Base-by-base conservation (phyloP, 2,797 vertebrate species). In the Falco novaeseelandiae region DNA sequence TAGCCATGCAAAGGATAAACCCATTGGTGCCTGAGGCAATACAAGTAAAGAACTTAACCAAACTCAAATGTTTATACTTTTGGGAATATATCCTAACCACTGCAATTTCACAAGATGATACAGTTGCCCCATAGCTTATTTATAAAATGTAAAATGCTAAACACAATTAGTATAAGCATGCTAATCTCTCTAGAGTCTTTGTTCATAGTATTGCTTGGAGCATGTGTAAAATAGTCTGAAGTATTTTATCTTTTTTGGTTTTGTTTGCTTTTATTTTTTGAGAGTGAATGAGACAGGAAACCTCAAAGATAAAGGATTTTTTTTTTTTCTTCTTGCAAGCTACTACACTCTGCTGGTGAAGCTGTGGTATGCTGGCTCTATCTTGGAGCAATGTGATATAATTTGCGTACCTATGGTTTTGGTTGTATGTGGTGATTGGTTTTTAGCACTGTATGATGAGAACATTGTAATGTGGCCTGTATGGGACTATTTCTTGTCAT, bases 71-170 rank as follows among this genome's bases (percentile, higher is more conserved):
- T 63, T 95, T 79, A 46, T 94, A 54, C 80, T 74, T 93, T 73
- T 22, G 90, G 72, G 59, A 92, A 74, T 91, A 55, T 20, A 72
- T 83, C 30, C 25, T 78, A 95, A 85, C 18, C 44, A 80, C 42
- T 1, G 0, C 84, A 92, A 91, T 87, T 93, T 93, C 48, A 91
- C 12, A 78, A 77, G 88, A 78, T 72, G n/a, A 77, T 90, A 96
- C 40, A 26, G 17, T 94, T 97, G 80, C 34, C 80, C 51, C 29
- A 40, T 97, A 87, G 79, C 73, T 95, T 94, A 74, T 94, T 95
- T 93, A 90, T 88, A 81, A 88, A 94, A 66, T 0, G 9, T 96
- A 85, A 91, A 92, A 78, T 84, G 48, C 95, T 94, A 92, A 96
- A 87, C 70, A 91, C 71, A 93, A 95, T 95, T 97, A 94, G 58